Evolutionary conservation across 2,797 vertebrate genomes (phyloP), one percentile per base, ranked within the genome.

Genomic region (Potorous gilbertii): DNA sequence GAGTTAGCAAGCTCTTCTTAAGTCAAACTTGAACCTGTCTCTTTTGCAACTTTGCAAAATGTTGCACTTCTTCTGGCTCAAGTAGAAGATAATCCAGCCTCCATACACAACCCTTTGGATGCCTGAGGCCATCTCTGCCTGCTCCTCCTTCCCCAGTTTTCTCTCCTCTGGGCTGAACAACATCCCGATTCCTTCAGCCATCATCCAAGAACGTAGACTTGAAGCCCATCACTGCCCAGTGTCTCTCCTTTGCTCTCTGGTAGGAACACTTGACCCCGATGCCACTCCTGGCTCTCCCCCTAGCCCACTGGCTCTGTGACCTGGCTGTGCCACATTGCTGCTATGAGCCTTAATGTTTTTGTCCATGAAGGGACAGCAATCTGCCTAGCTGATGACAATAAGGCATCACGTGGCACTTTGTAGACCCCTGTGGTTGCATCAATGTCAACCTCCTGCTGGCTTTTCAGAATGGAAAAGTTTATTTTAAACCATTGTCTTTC

Each of bases 401-500:
- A 40, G 40, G n/a, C 0, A 46, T 81, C n/a, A 81, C 6, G 13
- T 21, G 52, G 28, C 90, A 54, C 52, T 54, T 91, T 34, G 28
- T 31, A 55, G 52, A 29, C 66, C 59, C n/a, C n/a, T 24, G 9
- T 81, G 40, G 46, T 31, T 27, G 0, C 21, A 12, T 56, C 21
- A 1, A 10, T 74, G 54, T 89, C 50, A 90, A 54, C 52, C 2
- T 89, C 2, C n/a, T 59, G 90, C 10, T 24, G 90, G 94, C 59
- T 94, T 56, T 95, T 96, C 56, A 21, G 90, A 13, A 0, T 93
- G 28, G 97, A 50, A 94, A 91, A 96, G 92, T 92, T 98, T 95
- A 97, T 29, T 31, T 54, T 97, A 96, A 95, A 94, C 0, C 57
- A 93, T 97, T 98, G 94, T 98, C 55, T 97, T 96, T 98, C 29